Evolutionary conservation across 2,888 invertebrate species (phyloP).

Genomic region (Apamea sordens): DNA sequence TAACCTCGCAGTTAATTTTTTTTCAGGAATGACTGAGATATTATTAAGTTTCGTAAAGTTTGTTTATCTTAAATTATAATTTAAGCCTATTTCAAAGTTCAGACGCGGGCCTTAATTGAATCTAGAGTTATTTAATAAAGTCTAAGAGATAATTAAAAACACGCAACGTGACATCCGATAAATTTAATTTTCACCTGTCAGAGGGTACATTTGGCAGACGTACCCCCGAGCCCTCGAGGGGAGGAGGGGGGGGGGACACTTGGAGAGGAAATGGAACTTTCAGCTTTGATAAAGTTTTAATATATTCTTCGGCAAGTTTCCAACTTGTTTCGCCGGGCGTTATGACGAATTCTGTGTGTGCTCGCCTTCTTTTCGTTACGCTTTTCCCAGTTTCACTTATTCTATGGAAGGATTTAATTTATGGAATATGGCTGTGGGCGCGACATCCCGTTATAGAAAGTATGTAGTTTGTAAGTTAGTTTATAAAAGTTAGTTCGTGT

Average conservation of each 20-base stretch:
- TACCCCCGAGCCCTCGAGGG: conserved; percentile 58
- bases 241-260: conserved; percentile 70
- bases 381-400: conserved; percentile 71
- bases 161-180: conserved; percentile 67
- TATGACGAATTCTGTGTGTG: conserved; percentile 83
- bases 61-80: conserved; percentile 52
- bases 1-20: conserved; percentile 6
- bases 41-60: conserved; percentile 45
- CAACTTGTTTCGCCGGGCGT: conserved; percentile 81
- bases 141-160: conserved; percentile 63
- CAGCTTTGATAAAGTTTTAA: conserved; percentile 90
- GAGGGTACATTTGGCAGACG: conserved; percentile 56
- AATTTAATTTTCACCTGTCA: conserved; percentile 75
- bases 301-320: conserved; percentile 88
- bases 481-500: conserved; percentile 62
- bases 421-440: conserved; percentile 66
- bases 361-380: conserved; percentile 70
- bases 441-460: conserved; percentile 63
- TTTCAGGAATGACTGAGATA: conserved; percentile 13
- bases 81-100: conserved; percentile 53
- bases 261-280: conserved; percentile 85
- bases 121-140: conserved; percentile 58
- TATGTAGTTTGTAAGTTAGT: conserved; percentile 65
- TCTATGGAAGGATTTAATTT: conserved; percentile 75
- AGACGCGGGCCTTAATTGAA: conserved; percentile 55